Evolutionary conservation across 2,113 vertebrate species (phyloP).

Genomic region (Poeciliopsis prolifica): DNA sequence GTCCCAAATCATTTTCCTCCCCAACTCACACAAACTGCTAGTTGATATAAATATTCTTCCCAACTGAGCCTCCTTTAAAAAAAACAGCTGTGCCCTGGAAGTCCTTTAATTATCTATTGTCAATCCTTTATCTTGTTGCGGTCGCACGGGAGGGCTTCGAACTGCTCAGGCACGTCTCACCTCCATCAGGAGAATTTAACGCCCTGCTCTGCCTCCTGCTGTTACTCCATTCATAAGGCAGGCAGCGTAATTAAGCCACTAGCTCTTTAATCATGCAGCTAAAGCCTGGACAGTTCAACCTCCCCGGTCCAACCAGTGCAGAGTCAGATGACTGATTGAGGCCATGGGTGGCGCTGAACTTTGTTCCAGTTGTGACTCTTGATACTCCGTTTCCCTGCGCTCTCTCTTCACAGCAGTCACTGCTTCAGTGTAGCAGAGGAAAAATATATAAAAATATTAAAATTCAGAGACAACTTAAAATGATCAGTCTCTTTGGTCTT

Average conservation of each 20-base stretch:
- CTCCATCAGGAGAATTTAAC: constrained; percentile 66
- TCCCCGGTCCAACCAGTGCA: constrained; percentile 31
- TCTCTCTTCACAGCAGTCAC: constrained; percentile 24
- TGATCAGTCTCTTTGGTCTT: too few species aligned
- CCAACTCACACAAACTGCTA: constrained; percentile 50
- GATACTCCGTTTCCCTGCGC: constrained; percentile 30
- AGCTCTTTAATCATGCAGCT: constrained; percentile 64
- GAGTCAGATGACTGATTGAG: constrained; percentile 63
- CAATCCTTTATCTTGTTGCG: constrained; percentile 61
- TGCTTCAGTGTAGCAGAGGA: constrained; percentile 1
- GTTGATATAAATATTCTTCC: constrained; percentile 68
- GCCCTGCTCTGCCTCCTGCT: constrained; percentile 46
- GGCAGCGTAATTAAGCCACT: constrained; percentile 41
- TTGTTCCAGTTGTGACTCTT: constrained; percentile 36
- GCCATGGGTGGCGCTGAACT: constrained; percentile 49
- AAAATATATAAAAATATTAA: constrained; percentile 21
- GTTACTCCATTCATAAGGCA: constrained; percentile 57
- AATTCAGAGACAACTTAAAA: too few species aligned
- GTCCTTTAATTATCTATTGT: constrained; percentile 75
- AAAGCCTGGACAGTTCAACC: constrained; percentile 32
- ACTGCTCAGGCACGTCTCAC: constrained; percentile 46
- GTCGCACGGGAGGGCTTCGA: constrained; percentile 43
- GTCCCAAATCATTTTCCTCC: constrained; percentile 50
- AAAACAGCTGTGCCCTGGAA: constrained; percentile 61
- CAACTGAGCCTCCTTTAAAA: constrained; percentile 58